A percentile compares a stretch with the other conserved stretches of the same genome.
Conservation (phyloP, 2,113 vertebrate genomes). For the Asarcornis scutulata region DNA sequence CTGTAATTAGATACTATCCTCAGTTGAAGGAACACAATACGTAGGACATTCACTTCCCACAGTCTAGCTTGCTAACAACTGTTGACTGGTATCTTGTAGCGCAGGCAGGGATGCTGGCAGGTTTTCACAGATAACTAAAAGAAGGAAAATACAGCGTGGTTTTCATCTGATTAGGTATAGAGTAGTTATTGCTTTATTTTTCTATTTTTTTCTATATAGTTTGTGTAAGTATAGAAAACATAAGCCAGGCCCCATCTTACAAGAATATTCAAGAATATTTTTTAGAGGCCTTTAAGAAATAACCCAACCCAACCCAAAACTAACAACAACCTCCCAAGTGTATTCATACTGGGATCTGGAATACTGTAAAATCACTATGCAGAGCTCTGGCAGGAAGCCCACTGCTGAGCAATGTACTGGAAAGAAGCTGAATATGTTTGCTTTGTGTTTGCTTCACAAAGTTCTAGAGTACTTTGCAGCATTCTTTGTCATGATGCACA, state of each 20-base stretch:
- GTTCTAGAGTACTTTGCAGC: slow-evolving; percentile 19
- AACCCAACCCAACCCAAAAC: not conserved
- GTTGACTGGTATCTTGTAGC: not conserved
- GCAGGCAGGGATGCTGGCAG: not conserved
- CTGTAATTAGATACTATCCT: not conserved
- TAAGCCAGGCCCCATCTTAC: slow-evolving; percentile 22
- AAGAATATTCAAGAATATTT: not conserved
- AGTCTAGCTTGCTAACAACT: not conserved
- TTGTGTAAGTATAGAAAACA: slow-evolving; percentile 32
- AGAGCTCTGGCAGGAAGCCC: slow-evolving; percentile 16
- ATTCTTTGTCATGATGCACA: slow-evolving; percentile 26
- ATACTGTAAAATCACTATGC: slow-evolving; percentile 26
- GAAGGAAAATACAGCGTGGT: not conserved
- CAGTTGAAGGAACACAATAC: not conserved
- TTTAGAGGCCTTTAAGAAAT: not conserved
- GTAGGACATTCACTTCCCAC: not conserved
- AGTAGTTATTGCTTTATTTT: not conserved
- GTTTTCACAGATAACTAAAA: not conserved
- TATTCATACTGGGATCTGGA: slow-evolving; percentile 51
- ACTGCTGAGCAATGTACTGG: not conserved
- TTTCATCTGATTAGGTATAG: slow-evolving; percentile 16
- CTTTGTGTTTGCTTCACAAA: slow-evolving; percentile 53
- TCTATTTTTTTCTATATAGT: slow-evolving; percentile 38
- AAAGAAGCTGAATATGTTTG: not conserved
- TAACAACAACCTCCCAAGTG: not conserved